Base-by-base conservation (phyloP, 2,113 vertebrate species). In the Ramphastos sulfuratus region DNA sequence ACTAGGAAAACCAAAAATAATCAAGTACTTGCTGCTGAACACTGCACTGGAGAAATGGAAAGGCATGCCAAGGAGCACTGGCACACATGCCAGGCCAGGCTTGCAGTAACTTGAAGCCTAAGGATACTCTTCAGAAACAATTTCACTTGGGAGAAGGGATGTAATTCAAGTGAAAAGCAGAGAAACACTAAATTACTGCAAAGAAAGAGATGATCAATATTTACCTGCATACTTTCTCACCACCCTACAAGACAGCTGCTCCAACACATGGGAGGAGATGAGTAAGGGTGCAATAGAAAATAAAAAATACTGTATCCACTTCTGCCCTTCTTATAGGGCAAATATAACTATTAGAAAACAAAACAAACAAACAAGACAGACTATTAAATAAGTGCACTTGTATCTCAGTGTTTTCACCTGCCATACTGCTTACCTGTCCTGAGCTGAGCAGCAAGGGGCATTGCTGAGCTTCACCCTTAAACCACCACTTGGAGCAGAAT, bases 211-310 rank as follows among this genome's bases (percentile, higher is more conserved):
- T 70, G 52, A 94, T 73, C 67, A 83, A 84, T 88, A 86, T 94
- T 91, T 90, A 83, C 79, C 80, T 85, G 85, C 69, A 75, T 15
- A 19, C 61, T 92, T 91, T 66, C 56, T 73, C 84, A 87, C 67
- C 71, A 73, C 89, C 42, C 81, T 61, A 54, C 33, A 85, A 90
- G 75, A 90, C 82, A 95, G 85, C 76, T 91, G 58, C 79, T 92
- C 24, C 21, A 61, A 55, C 61, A 88, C 70, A 35, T 17, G 27
- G 82, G 25, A 75, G 39, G 56, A 82, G 12, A 78, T 46, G 30
- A 87, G 12, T 44, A 77, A 76, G 17, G 48, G 42, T 42, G 6
- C 10, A 89, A 85, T 67, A 72, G 33, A 79, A 50, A 21, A 31
- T 33, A 80, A 78, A 79, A 79, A 52, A 10, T 6, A 30, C 5